phyloP scores from a whole-genome alignment of 2,797 vertebrate species.

The Phataginus tetradactyla region DNA sequence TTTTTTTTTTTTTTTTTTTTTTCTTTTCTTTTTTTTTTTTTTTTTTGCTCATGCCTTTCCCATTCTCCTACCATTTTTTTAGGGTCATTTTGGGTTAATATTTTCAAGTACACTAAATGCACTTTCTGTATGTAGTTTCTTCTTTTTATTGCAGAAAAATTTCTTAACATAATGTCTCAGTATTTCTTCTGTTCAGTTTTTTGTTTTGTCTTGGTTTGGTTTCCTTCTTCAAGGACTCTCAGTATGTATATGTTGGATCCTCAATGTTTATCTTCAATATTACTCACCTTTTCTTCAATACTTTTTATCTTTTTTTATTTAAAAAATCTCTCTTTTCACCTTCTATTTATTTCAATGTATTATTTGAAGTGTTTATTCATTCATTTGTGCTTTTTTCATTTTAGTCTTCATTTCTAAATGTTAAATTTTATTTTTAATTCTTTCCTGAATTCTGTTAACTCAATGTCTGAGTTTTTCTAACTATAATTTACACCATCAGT shows the following conservation, averaged over 20 bases:
- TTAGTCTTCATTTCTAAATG: neutral
- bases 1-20: too few species aligned
- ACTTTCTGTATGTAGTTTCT: neutral
- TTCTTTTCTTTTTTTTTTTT: neutral
- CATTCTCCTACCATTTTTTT: neutral
- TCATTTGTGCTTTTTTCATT: neutral
- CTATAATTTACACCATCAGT: neutral
- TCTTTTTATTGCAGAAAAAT: neutral
- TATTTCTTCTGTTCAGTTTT: neutral
- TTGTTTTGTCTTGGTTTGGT: neutral
- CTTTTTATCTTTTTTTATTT: neutral
- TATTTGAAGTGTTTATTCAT: neutral
- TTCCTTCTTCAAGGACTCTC: neutral
- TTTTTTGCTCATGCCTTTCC: neutral
- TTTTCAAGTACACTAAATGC: neutral
- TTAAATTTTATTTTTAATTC: neutral
- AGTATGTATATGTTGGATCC: neutral
- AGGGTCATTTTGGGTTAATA: neutral
- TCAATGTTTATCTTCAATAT: neutral
- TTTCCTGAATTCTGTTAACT: conserved; percentile 6
- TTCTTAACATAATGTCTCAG: neutral
- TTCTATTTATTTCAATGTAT: neutral
- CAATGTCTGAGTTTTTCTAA: neutral
- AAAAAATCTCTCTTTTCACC: neutral
- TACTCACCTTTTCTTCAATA: neutral